Base-by-base conservation (phyloP, 1,140 invertebrate species). In the Psix sp. region DNA sequence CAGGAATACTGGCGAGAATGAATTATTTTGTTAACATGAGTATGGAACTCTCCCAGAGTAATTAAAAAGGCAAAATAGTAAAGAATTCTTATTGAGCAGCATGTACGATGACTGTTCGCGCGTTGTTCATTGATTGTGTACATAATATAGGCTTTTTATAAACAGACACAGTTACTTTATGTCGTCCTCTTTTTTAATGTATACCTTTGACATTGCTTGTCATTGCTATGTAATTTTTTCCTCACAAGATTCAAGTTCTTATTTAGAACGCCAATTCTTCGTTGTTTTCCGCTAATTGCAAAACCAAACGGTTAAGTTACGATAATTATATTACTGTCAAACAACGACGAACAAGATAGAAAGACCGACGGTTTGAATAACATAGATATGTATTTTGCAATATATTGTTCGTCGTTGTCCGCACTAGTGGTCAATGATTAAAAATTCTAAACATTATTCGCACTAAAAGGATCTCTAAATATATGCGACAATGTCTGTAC, bases 401-500 rank as follows among this genome's bases (percentile, higher is more conserved):
- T n/a, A 29, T 7, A 52, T 56, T 66, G 48, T 48, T 66, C 62
- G 49, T 67, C 38, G 63, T 56, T 56, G 52, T 51, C 51, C 1
- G 10, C 26, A 35, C 56, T 48, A 56, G 21, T 17, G 21, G 18
- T 49, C 24, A 48, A 49, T 56, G 18, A 54, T n/a, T n/a, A 29
- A 35, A 49, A 67, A 67, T 56, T 66, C 62, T 67, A 67, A 57
- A 49, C 51, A 67, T 48, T 57, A 65, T 45, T 65, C n/a, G n/a
- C 52, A 67, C 42, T 49, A 42, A 49, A 43, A 57, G 49, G 63
- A 67, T 67, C 63, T 67, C 63, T 57, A 57, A 67, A 67, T 67
- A 67, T 67, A 67, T 67, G 63, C 63, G 63, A 67, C 63, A 57
- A 67, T 67, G 63, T 67, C 63, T 57, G 63, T 67, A 67, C 63